Conservation (phyloP, 2,888 invertebrate genomes). For the Dolomedes plantarius region DNA sequence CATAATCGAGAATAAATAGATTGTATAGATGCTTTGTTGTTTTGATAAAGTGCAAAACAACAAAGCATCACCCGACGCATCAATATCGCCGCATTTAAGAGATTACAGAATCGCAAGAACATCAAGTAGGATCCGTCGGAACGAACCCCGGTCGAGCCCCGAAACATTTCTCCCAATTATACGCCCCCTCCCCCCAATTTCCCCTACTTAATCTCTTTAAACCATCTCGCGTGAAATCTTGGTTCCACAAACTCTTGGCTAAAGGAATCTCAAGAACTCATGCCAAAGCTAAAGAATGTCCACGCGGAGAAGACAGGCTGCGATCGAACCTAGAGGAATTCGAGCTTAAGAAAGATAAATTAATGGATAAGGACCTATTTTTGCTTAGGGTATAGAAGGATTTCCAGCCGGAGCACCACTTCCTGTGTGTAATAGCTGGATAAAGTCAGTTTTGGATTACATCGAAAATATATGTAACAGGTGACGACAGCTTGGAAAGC, state of each 20-base stretch:
- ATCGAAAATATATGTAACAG: constrained; percentile 33
- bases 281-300: constrained; percentile 46
- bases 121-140: too few species aligned
- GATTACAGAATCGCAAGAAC: too few species aligned
- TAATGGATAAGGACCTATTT: constrained; percentile 53
- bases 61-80: too few species aligned
- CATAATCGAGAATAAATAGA: too few species aligned
- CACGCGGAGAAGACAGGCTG: neutral
- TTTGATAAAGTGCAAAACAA: too few species aligned
- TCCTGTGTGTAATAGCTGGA: constrained; percentile 49
- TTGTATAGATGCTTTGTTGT: too few species aligned
- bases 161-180: neutral
- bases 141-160: too few species aligned
- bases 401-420: constrained; percentile 19
- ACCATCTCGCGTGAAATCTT: constrained; percentile 23
- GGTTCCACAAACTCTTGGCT: constrained; percentile 8
- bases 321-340: constrained; percentile 54
- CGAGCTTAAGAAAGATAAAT: constrained; percentile 61
- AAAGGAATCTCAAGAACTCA: constrained; percentile 6
- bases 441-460: constrained; percentile 48
- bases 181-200: constrained; percentile 1
- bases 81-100: too few species aligned
- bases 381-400: neutral
- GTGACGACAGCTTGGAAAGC: constrained; percentile 1
- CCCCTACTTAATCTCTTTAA: constrained; percentile 18